These are phyloP conservation scores for Ophioninae sp. DNA, from an alignment of 2,888 invertebrate species.

Conservation along the genomic window DNA sequence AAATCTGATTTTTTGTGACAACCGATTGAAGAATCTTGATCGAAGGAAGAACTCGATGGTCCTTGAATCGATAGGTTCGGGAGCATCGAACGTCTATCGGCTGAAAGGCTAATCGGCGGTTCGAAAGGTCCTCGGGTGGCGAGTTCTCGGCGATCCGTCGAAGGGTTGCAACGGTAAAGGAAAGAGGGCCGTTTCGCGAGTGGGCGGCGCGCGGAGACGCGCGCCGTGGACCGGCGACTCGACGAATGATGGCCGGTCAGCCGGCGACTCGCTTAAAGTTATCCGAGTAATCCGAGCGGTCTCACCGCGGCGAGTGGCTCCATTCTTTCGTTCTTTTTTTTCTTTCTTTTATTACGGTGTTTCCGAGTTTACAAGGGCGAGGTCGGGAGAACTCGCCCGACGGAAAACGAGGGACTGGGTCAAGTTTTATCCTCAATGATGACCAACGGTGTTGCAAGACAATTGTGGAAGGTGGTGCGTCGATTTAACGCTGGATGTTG, in stretches of 20 bases:
- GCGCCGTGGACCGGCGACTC: slow-evolving; percentile 68
- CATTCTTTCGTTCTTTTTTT: slow-evolving; percentile 18
- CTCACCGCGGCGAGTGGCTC: slow-evolving; percentile 67
- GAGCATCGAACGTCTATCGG: not conserved
- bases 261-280: slow-evolving; percentile 77
- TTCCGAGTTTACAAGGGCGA: slow-evolving; percentile 76
- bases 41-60: too few relatives aligned
- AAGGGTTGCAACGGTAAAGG: slow-evolving; percentile 32
- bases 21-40: too few relatives aligned
- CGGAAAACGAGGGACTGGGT: slow-evolving; percentile 78
- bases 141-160: slow-evolving; percentile 42
- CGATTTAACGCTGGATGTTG: too few relatives aligned
- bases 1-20: too few relatives aligned
- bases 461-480: too few relatives aligned
- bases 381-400: slow-evolving; percentile 72
- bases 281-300: slow-evolving; percentile 79
- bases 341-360: slow-evolving; percentile 70
- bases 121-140: slow-evolving; percentile 30
- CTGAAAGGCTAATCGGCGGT: slow-evolving; percentile 16
- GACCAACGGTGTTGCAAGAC: slow-evolving; percentile 65
- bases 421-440: slow-evolving; percentile 68
- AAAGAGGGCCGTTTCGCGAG: slow-evolving; percentile 17
- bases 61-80: too few relatives aligned
- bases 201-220: slow-evolving; percentile 53
- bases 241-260: slow-evolving; percentile 79